Evolutionary conservation across 1,140 invertebrate genomes (phyloP), one percentile per base, ranked within the genome.

Genomic region (Argopecten irradians): DNA sequence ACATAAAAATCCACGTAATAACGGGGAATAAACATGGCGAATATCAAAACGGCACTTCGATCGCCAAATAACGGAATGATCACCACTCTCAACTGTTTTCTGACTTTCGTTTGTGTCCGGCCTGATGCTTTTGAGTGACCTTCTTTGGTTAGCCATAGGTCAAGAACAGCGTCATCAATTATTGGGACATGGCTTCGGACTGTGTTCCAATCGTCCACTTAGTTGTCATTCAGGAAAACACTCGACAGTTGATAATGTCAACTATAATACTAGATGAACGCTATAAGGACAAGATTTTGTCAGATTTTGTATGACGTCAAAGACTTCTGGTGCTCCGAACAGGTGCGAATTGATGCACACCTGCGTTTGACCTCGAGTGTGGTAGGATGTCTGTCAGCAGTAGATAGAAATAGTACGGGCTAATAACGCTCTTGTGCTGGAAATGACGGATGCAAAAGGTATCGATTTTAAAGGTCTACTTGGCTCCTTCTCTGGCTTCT

Each of bases 161-260:
- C 55, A 71, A 71, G 22, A 71, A 71, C 22, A 71, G 55, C 55
- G 55, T 71, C 55, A 71, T n/a, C 55, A n/a, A 71, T 71, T n/a
- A n/a, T n/a, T n/a, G n/a, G n/a, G n/a, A n/a, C n/a, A n/a, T n/a
- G n/a, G n/a, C n/a, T n/a, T n/a, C n/a, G n/a, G n/a, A n/a, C n/a
- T n/a, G n/a, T n/a, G n/a, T n/a, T n/a, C n/a, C 55, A 2, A 1
- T 46, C 22, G 43, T 46, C 9, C 43, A 2, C 43, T 3, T n/a
- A 46, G 43, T 46, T 46, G 8, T 71, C 55, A 2, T 71, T 28
- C 55, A 71, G 8, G n/a, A 46, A 22, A 46, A n/a, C 28, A 28
- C n/a, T n/a, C n/a, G 55, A 71, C 5, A 28, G 22, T n/a, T 71
- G n/a, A 28, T 7, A 28, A 8, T 28, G 55, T 71, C 55, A 71